Evolutionary conservation across 2,113 vertebrate species (phyloP), one percentile per base, ranked within the genome.

Genomic region (Pseudorasbora parva): DNA sequence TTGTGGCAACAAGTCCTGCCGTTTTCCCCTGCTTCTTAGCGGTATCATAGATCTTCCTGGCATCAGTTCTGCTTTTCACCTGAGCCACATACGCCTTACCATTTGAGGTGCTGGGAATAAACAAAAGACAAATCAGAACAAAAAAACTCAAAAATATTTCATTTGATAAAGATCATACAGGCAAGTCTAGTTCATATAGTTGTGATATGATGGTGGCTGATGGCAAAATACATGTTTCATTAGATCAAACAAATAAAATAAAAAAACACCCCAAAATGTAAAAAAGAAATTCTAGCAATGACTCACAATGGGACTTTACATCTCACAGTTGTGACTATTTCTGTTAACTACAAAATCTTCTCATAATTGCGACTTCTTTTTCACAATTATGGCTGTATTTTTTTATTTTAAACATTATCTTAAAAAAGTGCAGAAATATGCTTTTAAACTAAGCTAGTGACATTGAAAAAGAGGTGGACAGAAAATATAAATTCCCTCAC

Each of bases 11-110:
- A 12, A 95, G 94, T 86, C 95, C 95, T 9, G 95, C 93, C n/a
- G 92, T 95, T 90, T 94, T 94, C 68, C 95, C 95, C 78, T 94
- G 94, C 81, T 92, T 93, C 88, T 94, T 94, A 25, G 94, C 94
- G 49, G 93, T 91, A 8, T 96, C 94, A 30, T 95, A 96, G n/a
- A 96, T 95, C 93, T 95, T 96, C 93, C 95, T 96, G 88, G 95
- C 95, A 23, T 93, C 92, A 9, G 92, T 90, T 86, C 95, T 94
- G 89, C 96, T 94, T 87, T 94, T 95, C 87, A 96, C 94, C 90
- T 96, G 91, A 21, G 94, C 94, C 86, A 93, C 85, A 12, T 96
- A 94, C 82, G 93, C 90, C 87, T 95, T 94, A 82, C 92, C 91
- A 10, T 93, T 90, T 71, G 93, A 93, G 23, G 90, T 94, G 84